These are phyloP conservation scores for Agrypnia vestita DNA, from an alignment of 1,140 invertebrate species.

Conservation along the genomic window DNA sequence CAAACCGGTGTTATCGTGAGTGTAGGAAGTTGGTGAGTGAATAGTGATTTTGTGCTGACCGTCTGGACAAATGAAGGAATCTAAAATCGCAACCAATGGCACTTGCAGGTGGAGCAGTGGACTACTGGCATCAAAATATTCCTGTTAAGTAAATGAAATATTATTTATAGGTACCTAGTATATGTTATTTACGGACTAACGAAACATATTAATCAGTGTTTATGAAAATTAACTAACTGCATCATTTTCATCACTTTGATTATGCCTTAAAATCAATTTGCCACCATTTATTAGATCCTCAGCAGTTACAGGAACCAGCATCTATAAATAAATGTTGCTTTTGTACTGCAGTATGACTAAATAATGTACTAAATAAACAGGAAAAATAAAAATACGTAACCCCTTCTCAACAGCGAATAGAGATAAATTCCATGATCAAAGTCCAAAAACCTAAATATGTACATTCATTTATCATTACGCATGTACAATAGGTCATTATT, in stretches of 20 bases:
- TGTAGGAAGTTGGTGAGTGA: conserved; percentile 32
- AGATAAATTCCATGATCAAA: too few species aligned
- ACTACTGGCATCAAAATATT: background rate
- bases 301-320: conserved; percentile 48
- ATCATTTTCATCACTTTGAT: conserved; percentile 8
- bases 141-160: background rate
- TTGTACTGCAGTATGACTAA: too few species aligned
- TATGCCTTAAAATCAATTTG: conserved; percentile 45
- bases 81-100: conserved; percentile 46
- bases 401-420: too few species aligned
- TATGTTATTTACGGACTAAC: background rate
- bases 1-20: background rate
- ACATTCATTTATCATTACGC: too few species aligned
- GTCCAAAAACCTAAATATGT: too few species aligned
- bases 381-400: too few species aligned
- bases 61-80: conserved; percentile 24
- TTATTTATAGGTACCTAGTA: background rate
- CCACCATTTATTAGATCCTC: conserved; percentile 49
- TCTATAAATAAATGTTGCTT: conserved; percentile 10
- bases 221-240: background rate
- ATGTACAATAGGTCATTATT: too few species aligned
- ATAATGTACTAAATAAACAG: too few species aligned
- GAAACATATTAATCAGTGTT: background rate
- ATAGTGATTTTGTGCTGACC: conserved; percentile 37
- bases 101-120: conserved; percentile 38